Conservation (phyloP, 2,797 vertebrate species). For the Australoheros facetus region DNA sequence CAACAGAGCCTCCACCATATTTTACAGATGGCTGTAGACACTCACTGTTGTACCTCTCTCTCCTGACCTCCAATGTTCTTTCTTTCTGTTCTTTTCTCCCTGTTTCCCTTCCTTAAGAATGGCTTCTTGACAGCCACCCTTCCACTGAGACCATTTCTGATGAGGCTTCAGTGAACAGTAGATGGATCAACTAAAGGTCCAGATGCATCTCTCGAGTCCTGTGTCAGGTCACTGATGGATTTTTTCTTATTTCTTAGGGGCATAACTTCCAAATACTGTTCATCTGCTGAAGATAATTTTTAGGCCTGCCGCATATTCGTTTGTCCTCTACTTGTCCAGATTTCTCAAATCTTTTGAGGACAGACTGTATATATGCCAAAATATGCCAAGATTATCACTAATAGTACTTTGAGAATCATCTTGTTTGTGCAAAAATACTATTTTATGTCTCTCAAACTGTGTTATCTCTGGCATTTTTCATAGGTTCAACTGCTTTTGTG, state of each 20-base stretch:
- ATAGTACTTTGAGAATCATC: not conserved
- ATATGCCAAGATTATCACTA: rapidly evolving
- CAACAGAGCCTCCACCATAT: too few species aligned
- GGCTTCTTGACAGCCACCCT: rapidly evolving
- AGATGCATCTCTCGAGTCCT: not conserved
- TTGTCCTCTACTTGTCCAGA: not conserved
- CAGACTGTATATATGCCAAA: not conserved
- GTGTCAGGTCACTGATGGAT: not conserved
- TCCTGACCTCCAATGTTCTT: not conserved
- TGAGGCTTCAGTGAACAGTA: not conserved
- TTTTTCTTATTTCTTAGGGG: not conserved
- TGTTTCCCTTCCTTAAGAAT: not conserved
- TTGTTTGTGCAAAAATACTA: not conserved
- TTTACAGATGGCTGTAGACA: not conserved
- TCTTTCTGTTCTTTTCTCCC: not conserved
- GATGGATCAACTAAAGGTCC: rapidly evolving
- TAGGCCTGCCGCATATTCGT: not conserved
- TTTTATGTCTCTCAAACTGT: not conserved
- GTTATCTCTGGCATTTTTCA: not conserved
- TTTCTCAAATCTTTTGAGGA: not conserved
- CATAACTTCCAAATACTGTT: not conserved
- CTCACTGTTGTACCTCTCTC: not conserved
- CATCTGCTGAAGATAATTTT: not conserved
- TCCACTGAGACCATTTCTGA: not conserved
- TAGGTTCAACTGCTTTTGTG: not conserved